Conservation (phyloP, 1,140 invertebrate species). For the Conopomorpha cramerella region DNA sequence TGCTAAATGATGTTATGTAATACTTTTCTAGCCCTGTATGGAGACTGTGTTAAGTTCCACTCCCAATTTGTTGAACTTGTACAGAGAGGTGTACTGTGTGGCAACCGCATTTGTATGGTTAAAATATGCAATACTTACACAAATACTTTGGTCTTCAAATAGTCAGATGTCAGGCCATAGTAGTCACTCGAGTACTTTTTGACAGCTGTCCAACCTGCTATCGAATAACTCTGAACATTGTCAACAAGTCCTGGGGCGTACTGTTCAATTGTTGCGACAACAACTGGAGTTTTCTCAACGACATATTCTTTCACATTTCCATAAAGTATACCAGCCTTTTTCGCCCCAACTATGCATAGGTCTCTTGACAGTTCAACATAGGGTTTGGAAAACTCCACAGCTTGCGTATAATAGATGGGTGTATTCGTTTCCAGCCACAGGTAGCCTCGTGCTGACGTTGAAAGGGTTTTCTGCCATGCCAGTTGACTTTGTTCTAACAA, state of each 20-base stretch:
- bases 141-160: constrained; percentile 75
- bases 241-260: constrained; percentile 71
- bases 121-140: constrained; percentile 78
- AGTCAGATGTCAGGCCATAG: constrained; percentile 49
- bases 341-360: constrained; percentile 56
- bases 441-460: constrained; percentile 62
- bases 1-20: not conserved
- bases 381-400: constrained; percentile 61
- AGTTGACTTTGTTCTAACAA: constrained; percentile 64
- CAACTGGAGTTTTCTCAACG: constrained; percentile 65
- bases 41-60: no score
- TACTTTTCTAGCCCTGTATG: not conserved
- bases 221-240: constrained; percentile 55
- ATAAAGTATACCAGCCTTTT: constrained; percentile 56
- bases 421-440: constrained; percentile 68
- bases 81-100: no score
- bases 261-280: constrained; percentile 67
- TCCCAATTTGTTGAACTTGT: no score
- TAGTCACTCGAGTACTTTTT: constrained; percentile 49
- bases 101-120: no score
- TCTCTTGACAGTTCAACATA: constrained; percentile 66
- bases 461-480: constrained; percentile 61
- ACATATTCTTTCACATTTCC: constrained; percentile 59
- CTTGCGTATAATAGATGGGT: constrained; percentile 66
- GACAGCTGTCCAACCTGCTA: constrained; percentile 34